phyloP scores from a whole-genome alignment of 2,888 invertebrate species.

The Lepidocyrtinus sp. region DNA sequence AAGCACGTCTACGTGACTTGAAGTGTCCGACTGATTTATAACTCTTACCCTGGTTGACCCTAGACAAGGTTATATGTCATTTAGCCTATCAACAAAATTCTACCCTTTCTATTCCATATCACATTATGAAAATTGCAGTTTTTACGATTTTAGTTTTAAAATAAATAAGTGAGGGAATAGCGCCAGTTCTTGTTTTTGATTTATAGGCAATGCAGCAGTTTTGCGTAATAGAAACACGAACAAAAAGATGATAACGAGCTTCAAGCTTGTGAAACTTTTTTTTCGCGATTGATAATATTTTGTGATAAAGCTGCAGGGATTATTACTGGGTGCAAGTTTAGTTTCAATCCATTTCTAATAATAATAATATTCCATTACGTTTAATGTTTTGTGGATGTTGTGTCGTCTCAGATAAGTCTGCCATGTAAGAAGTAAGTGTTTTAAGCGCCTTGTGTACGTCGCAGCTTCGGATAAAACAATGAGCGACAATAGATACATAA shows the following conservation, averaged over 20 bases:
- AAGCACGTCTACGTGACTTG: not conserved
- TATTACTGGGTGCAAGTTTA: conserved; percentile 36
- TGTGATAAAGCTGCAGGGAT: conserved; percentile 15
- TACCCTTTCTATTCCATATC: not conserved
- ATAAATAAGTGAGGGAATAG: not conserved
- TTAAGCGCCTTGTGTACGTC: not conserved
- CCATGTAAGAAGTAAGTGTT: too few species aligned
- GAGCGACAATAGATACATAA: conserved; percentile 1
- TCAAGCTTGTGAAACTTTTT: conserved; percentile 42
- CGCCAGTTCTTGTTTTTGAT: not conserved
- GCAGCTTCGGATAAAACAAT: not conserved
- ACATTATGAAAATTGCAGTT: conserved; percentile 5
- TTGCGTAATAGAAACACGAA: conserved; percentile 23
- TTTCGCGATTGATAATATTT: conserved; percentile 32
- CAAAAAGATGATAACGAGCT: conserved; percentile 8
- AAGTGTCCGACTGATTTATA: not conserved
- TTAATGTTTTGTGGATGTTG: not conserved
- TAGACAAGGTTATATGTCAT: conserved; percentile 40
- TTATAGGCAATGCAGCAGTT: not conserved
- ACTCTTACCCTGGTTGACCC: conserved; percentile 39
- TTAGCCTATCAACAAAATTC: not conserved
- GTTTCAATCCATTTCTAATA: too few species aligned
- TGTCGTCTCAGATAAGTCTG: conserved; percentile 2
- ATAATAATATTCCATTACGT: not conserved
- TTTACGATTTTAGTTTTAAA: not conserved